Conservation (phyloP, 2,888 invertebrate genomes). For the Melipona beecheii region DNA sequence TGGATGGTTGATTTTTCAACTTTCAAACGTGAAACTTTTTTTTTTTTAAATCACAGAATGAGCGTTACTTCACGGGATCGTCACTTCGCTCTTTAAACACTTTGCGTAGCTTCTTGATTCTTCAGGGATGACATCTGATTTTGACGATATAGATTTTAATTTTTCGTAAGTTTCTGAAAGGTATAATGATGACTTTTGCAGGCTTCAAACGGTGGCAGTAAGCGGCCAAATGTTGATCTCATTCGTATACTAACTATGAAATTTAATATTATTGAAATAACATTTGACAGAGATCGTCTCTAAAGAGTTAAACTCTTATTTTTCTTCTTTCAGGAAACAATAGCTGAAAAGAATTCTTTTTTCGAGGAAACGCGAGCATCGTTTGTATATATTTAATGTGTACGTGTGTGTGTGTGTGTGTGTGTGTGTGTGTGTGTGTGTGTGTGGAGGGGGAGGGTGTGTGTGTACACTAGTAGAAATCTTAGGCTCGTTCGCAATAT, state of each 20-base stretch:
- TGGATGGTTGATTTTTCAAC: neutral
- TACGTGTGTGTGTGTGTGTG: conserved; percentile 4
- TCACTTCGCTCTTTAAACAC: neutral
- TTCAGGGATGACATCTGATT: no score
- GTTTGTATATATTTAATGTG: neutral
- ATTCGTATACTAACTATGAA: no score
- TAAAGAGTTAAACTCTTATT: neutral
- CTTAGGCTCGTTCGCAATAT: conserved; percentile 50
- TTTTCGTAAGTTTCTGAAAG: no score
- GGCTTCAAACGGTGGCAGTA: no score
- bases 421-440: neutral
- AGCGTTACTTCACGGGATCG: neutral
- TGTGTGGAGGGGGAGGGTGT: neutral
- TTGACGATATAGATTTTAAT: no score
- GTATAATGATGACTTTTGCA: no score
- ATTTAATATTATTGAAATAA: no score
- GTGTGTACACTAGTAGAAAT: neutral
- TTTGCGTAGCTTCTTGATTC: neutral
- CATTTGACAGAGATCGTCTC: no score
- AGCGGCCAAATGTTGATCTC: no score
- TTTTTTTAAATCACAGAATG: neutral
- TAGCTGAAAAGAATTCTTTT: neutral
- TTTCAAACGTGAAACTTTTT: neutral
- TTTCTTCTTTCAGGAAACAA: neutral
- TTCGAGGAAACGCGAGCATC: conserved; percentile 32